Conservation (phyloP, 2,797 vertebrate genomes). For the Typhlichthys subterraneus region DNA sequence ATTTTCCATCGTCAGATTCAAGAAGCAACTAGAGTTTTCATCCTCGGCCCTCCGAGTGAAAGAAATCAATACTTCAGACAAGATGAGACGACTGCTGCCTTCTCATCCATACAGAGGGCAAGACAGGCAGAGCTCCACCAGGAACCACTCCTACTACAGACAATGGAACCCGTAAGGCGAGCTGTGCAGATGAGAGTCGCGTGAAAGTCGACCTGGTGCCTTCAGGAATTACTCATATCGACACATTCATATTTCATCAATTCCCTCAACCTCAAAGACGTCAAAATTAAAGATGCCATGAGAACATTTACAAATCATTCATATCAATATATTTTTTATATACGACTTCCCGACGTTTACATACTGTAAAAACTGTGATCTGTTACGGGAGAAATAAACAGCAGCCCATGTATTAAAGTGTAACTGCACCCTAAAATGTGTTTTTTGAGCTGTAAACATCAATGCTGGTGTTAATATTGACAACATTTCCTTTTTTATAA, state of each 20-base stretch:
- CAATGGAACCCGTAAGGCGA: background rate
- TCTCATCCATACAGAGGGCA: constrained; percentile 3
- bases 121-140: background rate
- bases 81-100: constrained; percentile 7
- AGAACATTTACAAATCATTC: constrained; percentile 13
- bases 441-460: too few species aligned
- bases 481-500: too few species aligned
- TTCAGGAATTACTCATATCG: constrained; percentile 31
- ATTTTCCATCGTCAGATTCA: background rate
- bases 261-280: constrained; percentile 32
- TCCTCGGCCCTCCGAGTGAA: constrained; percentile 16
- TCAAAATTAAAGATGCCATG: background rate
- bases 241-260: constrained; percentile 19
- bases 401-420: constrained; percentile 57
- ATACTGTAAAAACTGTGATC: constrained; percentile 50
- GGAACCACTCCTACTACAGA: constrained; percentile 9
- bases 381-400: constrained; percentile 54
- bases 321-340: constrained; percentile 29
- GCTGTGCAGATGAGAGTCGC: constrained; percentile 16
- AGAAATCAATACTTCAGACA: constrained; percentile 26
- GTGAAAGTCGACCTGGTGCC: constrained; percentile 3
- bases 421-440: constrained; percentile 29
- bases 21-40: constrained; percentile 3
- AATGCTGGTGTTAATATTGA: too few species aligned
- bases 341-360: constrained; percentile 34